phyloP scores from a whole-genome alignment of 2,113 vertebrate species.

The Eretmochelys imbricata region DNA sequence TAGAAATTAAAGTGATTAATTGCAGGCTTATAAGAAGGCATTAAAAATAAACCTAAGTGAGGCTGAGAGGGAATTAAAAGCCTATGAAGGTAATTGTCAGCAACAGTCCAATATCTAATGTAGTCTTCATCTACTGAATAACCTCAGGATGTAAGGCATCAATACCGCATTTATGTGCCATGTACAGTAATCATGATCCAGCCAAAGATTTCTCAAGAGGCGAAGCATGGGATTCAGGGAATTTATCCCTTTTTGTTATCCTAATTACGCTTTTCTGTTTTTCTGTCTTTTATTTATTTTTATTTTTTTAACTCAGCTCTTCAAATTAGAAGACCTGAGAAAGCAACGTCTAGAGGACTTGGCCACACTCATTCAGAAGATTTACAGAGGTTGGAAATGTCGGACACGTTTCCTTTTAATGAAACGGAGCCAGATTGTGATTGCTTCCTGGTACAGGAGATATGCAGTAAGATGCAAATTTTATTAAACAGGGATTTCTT shows the following conservation, averaged over 20 bases:
- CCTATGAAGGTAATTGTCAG: not conserved
- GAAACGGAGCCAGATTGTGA: slow-evolving; percentile 92
- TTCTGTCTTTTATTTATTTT: not conserved
- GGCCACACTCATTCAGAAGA: slow-evolving; percentile 95
- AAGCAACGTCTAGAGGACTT: slow-evolving; percentile 91
- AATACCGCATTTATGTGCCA: not conserved
- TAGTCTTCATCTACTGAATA: accelerated
- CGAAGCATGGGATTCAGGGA: not conserved
- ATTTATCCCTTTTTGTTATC: not conserved
- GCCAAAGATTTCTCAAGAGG: not conserved
- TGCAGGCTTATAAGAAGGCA: not conserved
- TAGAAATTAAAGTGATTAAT: not conserved
- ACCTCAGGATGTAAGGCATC: not conserved
- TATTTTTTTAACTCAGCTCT: slow-evolving; percentile 82
- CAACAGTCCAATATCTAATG: not conserved
- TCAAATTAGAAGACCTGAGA: slow-evolving; percentile 92
- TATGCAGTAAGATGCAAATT: slow-evolving; percentile 83
- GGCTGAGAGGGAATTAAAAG: not conserved
- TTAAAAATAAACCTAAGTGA: not conserved
- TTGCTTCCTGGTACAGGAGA: slow-evolving; percentile 93
- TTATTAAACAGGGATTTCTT: not conserved
- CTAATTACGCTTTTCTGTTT: not conserved
- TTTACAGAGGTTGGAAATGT: slow-evolving; percentile 96
- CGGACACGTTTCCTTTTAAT: slow-evolving; percentile 91
- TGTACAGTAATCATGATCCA: not conserved